Evolutionary conservation across 2,797 vertebrate species (phyloP).

Genomic region (Trematomus bernacchii): DNA sequence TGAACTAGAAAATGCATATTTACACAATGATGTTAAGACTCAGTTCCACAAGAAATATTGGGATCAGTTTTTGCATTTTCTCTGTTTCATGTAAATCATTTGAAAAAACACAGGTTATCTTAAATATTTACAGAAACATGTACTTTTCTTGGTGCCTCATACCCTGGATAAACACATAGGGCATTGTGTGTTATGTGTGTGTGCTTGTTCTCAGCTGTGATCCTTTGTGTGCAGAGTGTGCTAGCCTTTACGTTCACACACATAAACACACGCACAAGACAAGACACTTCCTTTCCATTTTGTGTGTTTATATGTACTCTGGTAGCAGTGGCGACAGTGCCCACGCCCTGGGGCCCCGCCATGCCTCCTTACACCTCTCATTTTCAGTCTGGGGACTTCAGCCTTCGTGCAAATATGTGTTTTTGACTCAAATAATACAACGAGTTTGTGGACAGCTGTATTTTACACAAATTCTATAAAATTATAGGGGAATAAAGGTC

Average conservation of each 20-base stretch:
- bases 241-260: conserved; percentile 34
- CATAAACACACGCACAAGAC: conserved; percentile 30
- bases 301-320: conserved; percentile 50
- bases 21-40: conserved; percentile 17
- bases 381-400: conserved; percentile 81
- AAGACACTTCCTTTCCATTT: conserved; percentile 63
- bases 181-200: conserved; percentile 32
- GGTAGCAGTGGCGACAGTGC: conserved; percentile 73
- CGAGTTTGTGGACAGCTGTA: conserved; percentile 69
- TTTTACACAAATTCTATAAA: conserved; percentile 78
- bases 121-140: conserved; percentile 3
- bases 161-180: conserved; percentile 28
- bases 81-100: conserved; percentile 16
- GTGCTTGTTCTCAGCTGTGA: conserved; percentile 42
- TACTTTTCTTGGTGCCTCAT: conserved; percentile 25
- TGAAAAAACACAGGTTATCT: conserved; percentile 12
- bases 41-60: background rate
- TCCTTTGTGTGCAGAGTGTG: conserved; percentile 45
- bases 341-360: conserved; percentile 73
- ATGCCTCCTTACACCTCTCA: conserved; percentile 72
- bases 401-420: conserved; percentile 77
- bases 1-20: conserved; percentile 31
- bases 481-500: conserved; percentile 70
- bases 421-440: conserved; percentile 81
- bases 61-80: background rate